A percentile compares a stretch with the other conserved stretches of the same genome.
These are phyloP conservation scores for Leptodactylus fuscus DNA, from an alignment of 2,113 vertebrate genomes.

Conservation along the genomic window DNA sequence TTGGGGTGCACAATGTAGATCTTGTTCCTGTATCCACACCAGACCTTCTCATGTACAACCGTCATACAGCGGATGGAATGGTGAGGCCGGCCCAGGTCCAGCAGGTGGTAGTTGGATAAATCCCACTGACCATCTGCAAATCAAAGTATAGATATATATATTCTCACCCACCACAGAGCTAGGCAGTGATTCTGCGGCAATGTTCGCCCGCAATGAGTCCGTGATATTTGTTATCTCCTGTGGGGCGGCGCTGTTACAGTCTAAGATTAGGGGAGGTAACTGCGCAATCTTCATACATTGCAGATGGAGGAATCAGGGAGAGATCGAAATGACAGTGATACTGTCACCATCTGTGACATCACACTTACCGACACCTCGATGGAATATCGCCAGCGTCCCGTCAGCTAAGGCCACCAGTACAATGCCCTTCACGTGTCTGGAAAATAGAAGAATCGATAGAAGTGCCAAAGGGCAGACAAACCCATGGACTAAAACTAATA, in stretches of 20 bases:
- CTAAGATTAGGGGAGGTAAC: not conserved
- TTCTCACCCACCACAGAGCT: no score
- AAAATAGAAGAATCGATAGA: slow-evolving; percentile 54
- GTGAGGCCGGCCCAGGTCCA: slow-evolving; percentile 90
- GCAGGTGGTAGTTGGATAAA: slow-evolving; percentile 94
- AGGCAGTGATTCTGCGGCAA: no score
- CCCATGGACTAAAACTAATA: no score
- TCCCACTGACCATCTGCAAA: slow-evolving; percentile 97
- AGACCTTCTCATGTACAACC: slow-evolving; percentile 95
- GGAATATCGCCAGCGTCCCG: slow-evolving; percentile 94
- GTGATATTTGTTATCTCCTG: not conserved
- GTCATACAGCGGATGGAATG: slow-evolving; percentile 98
- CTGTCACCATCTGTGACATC: not conserved
- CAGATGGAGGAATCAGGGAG: not conserved
- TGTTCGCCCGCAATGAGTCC: no score
- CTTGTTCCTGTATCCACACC: slow-evolving; percentile 98
- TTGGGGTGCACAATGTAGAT: slow-evolving; percentile 96
- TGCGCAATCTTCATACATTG: not conserved
- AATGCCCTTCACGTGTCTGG: slow-evolving; percentile 95
- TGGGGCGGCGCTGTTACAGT: not conserved
- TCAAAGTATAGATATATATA: slow-evolving; percentile 31
- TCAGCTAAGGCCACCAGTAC: slow-evolving; percentile 94
- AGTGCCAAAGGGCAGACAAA: no score
- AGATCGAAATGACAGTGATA: no score
- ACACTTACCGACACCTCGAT: slow-evolving; percentile 89